Evolutionary conservation across 2,797 vertebrate genomes (phyloP).

Genomic region (Melanotaenia pygmaea): DNA sequence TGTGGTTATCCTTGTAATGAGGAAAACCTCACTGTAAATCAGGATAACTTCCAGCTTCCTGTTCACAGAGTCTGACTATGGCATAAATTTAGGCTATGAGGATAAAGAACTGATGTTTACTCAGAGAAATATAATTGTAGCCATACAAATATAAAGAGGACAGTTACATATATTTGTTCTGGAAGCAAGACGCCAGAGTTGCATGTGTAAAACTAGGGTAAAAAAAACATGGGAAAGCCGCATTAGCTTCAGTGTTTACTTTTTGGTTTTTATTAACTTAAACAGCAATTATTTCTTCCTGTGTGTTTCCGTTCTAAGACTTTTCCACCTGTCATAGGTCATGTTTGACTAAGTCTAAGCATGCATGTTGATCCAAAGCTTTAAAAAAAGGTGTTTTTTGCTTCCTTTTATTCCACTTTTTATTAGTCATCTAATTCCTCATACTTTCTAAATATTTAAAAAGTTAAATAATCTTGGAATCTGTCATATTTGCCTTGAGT

Average conservation of each 20-base stretch:
- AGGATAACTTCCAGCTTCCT: constrained; percentile 40
- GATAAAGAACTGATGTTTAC: constrained; percentile 55
- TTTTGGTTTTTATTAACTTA: neutral
- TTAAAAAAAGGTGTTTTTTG: neutral
- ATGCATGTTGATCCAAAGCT: constrained; percentile 1
- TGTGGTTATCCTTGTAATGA: constrained; percentile 24
- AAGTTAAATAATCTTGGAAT: constrained; percentile 21
- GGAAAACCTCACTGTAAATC: constrained; percentile 61
- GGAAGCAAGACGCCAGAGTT: constrained; percentile 35
- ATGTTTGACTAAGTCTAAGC: constrained; percentile 26
- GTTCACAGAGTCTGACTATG: constrained; percentile 42
- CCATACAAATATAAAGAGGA: constrained; percentile 34
- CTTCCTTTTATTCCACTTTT: constrained; percentile 36
- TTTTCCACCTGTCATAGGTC: constrained; percentile 26
- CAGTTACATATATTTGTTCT: constrained; percentile 26
- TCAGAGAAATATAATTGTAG: constrained; percentile 35
- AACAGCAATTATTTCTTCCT: neutral
- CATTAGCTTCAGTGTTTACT: neutral
- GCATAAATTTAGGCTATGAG: constrained; percentile 52
- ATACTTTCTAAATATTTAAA: neutral
- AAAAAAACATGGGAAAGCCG: constrained; percentile 26
- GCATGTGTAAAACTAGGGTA: constrained; percentile 31
- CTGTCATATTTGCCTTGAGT: constrained; percentile 31
- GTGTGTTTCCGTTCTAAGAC: constrained; percentile 8
- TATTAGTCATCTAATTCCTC: constrained; percentile 29